Conservation (phyloP, 2,797 vertebrate species). For the Euphonia xanthogaster region DNA sequence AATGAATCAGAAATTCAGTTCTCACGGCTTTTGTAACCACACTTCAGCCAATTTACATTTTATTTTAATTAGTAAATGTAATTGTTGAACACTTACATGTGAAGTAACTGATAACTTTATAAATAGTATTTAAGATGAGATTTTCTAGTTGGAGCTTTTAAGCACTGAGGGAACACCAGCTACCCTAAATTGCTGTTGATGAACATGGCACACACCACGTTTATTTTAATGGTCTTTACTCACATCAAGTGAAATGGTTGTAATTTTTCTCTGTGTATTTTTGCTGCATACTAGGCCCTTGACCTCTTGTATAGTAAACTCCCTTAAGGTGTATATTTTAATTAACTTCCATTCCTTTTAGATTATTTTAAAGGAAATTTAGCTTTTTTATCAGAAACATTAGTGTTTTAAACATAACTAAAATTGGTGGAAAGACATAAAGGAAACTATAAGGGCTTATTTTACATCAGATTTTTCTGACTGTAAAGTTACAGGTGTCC, state of each 20-base stretch:
- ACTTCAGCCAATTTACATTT: background rate
- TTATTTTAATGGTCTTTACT: background rate
- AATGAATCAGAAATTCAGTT: background rate
- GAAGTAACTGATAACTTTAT: background rate
- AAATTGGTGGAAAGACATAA: background rate
- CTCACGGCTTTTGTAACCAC: background rate
- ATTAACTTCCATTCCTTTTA: background rate
- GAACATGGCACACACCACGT: background rate
- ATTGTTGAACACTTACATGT: background rate
- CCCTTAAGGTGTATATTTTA: background rate
- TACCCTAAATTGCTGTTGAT: background rate
- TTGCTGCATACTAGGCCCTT: background rate
- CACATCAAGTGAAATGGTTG: background rate
- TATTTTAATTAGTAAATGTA: background rate
- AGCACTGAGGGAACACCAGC: background rate
- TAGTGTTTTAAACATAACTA: background rate
- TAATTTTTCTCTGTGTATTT: background rate
- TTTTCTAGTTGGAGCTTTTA: background rate
- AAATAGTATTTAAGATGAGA: background rate
- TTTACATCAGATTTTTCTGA: background rate
- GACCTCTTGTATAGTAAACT: background rate
- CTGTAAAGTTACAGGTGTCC: background rate
- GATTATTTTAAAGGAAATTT: background rate
- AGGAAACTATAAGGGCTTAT: background rate
- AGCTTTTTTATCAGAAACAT: background rate